Evolutionary conservation across 2,888 invertebrate genomes (phyloP).

Genomic region (Chrysodeixis includens): DNA sequence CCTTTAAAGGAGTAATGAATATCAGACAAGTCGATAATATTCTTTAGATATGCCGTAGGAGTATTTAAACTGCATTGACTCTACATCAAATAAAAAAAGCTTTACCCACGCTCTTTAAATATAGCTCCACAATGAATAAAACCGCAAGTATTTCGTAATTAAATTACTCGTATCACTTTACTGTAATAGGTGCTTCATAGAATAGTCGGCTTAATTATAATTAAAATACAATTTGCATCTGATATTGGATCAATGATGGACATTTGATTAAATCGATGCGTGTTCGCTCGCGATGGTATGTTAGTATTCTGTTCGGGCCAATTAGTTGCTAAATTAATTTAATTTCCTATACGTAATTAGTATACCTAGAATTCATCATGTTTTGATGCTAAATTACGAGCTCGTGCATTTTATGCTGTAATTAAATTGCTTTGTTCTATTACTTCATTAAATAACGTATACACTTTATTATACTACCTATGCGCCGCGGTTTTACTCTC

Average conservation of each 20-base stretch:
- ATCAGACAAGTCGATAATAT: background rate
- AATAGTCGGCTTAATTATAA: slow-evolving; percentile 54
- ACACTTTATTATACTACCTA: background rate
- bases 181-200: slow-evolving; percentile 30
- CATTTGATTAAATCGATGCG: slow-evolving; percentile 66
- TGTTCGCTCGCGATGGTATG: slow-evolving; percentile 61
- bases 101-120: too few relatives aligned
- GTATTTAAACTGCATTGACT: too few relatives aligned
- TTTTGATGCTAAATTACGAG: slow-evolving; percentile 35
- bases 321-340: slow-evolving; percentile 73
- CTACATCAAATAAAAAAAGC: too few relatives aligned
- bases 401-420: slow-evolving; percentile 23
- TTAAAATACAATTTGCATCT: slow-evolving; percentile 60
- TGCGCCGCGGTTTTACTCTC: too few relatives aligned
- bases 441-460: slow-evolving; percentile 14
- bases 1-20: background rate
- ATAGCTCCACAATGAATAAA: background rate
- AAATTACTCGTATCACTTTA: slow-evolving; percentile 32
- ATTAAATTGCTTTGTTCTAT: slow-evolving; percentile 32
- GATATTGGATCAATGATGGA: slow-evolving; percentile 65
- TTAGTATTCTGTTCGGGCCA: slow-evolving; percentile 61
- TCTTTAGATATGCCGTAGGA: too few relatives aligned
- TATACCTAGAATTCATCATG: slow-evolving; percentile 57
- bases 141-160: slow-evolving; percentile 22
- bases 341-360: slow-evolving; percentile 65